Evolutionary conservation across 2,113 vertebrate species (phyloP).

Genomic region (Morone chrysops): DNA sequence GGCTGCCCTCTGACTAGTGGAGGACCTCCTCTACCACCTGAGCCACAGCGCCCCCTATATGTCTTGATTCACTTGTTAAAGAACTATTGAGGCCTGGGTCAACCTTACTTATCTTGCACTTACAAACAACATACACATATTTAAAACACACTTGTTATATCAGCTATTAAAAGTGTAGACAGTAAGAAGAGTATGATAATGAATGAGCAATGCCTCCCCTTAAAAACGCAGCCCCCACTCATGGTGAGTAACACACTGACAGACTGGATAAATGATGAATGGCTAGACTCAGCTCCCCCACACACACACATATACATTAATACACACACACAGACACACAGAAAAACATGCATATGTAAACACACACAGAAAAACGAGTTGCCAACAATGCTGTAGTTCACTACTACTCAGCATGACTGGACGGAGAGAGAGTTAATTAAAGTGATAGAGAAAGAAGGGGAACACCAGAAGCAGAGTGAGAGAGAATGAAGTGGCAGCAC

Average conservation of each 20-base stretch:
- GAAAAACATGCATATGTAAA: not conserved
- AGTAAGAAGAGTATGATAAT: slow-evolving; percentile 1
- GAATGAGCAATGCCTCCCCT: slow-evolving; percentile 27
- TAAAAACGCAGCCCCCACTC: slow-evolving; percentile 40
- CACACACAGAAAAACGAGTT: not conserved
- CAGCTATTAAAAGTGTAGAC: slow-evolving; percentile 2
- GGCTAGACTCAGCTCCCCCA: slow-evolving; percentile 40
- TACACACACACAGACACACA: slow-evolving; percentile 8
- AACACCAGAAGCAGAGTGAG: not conserved
- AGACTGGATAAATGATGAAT: slow-evolving; percentile 31
- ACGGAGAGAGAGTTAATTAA: slow-evolving; percentile 28
- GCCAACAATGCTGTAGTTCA: slow-evolving; percentile 11
- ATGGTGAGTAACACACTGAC: slow-evolving; percentile 66
- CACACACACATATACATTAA: slow-evolving; percentile 14
- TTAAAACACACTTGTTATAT: not conserved
- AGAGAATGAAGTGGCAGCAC: not conserved
- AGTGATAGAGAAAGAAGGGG: slow-evolving; percentile 11
- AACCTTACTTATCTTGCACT: not conserved
- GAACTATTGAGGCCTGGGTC: no score
- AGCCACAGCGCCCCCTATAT: no score
- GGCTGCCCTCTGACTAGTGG: no score
- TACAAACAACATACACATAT: not conserved
- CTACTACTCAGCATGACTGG: slow-evolving; percentile 26
- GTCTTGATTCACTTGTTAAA: no score
- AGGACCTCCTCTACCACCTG: no score